Base-by-base conservation (phyloP, 2,113 vertebrate species). In the Arizona elegans region DNA sequence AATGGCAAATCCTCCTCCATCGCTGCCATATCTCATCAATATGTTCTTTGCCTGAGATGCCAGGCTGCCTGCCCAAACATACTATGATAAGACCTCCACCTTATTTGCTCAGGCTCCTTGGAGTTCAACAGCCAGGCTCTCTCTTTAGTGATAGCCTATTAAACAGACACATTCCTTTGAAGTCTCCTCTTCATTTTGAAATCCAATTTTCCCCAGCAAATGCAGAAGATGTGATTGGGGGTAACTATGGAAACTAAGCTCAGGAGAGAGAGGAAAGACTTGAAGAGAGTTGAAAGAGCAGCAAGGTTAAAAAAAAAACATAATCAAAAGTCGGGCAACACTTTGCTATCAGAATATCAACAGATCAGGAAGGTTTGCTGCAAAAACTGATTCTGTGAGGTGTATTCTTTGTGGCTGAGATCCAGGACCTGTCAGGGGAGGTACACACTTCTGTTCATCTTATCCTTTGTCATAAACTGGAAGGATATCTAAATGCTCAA, bases 81-180 rank as follows among this genome's bases (percentile, higher is more conserved):
- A 62, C 88, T 95, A 91, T 52, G 96, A 96, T 94, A 59, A 85
- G 95, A 86, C 92, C 95, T 94, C 94, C 95, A 96, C 96, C 95
- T 97, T 96, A 93, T 96, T 96, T 96, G 95, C 96, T 90, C 81
- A 95, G 95, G 95, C 93, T 95, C 95, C 95, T 95, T 95, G 95
- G 94, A 92, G 94, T 96, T 97, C 97, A 94, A 95, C 96, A 96
- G 96, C 89, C 96, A 93, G 95, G 94, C 97, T 97, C 95, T 93
- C 93, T 96, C 88, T 97, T 96, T 97, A 97, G 97, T 96, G 97
- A 96, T 96, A 96, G 97, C 97, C 97, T 96, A 97, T 97, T 98
- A 98, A 98, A 97, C 96, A 97, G 97, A 97, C 97, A 97, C 97
- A 97, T 97, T 97, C 97, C 97, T 98, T 96, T 97, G 97, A 98